phyloP scores from a whole-genome alignment of 2,888 invertebrate genomes.

The Timandra comae region DNA sequence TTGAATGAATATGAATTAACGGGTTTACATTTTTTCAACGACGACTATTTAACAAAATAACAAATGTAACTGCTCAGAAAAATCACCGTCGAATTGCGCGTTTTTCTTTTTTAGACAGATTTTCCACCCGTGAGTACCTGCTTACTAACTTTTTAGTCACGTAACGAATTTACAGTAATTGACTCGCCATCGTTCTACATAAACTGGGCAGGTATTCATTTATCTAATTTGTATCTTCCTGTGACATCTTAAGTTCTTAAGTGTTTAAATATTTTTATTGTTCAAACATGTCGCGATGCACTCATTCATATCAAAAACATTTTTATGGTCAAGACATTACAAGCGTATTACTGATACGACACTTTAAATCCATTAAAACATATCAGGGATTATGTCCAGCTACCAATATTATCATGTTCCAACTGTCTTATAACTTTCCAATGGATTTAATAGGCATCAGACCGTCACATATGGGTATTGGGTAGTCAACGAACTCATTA shows the following conservation, averaged over 20 bases:
- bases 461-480: constrained; percentile 37
- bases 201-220: too few relatives aligned
- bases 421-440: constrained; percentile 49
- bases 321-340: constrained; percentile 56
- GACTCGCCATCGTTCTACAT: too few relatives aligned
- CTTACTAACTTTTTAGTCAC: too few relatives aligned
- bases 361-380: constrained; percentile 65
- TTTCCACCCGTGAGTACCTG: too few relatives aligned
- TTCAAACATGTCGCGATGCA: constrained; percentile 21
- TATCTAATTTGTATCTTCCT: too few relatives aligned
- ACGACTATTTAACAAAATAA: not conserved
- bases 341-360: constrained; percentile 39
- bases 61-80: too few relatives aligned
- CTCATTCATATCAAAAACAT: constrained; percentile 30
- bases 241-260: too few relatives aligned
- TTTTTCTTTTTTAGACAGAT: too few relatives aligned
- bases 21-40: too few relatives aligned
- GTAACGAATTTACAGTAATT: too few relatives aligned
- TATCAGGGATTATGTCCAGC: constrained; percentile 49
- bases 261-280: constrained; percentile 10
- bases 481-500: constrained; percentile 22
- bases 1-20: not conserved
- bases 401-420: constrained; percentile 42
- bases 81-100: too few relatives aligned
- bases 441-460: constrained; percentile 31